Percentiles rank a stretch among this genome's conserved stretches.
phyloP scores from a whole-genome alignment of 2,113 vertebrate genomes.

The Pavo muticus region DNA sequence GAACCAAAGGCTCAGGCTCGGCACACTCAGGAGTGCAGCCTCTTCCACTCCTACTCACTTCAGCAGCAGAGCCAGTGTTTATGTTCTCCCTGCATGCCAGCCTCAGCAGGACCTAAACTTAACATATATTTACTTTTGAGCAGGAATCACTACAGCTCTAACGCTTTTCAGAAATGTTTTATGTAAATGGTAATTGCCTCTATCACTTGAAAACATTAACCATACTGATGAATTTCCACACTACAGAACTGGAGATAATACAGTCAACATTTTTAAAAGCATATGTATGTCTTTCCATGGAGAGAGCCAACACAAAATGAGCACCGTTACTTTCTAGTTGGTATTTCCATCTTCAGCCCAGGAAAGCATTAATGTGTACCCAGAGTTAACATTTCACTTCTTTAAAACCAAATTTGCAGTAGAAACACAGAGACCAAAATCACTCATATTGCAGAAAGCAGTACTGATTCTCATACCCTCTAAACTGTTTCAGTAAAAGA shows the following conservation, averaged over 20 bases:
- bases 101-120: background rate
- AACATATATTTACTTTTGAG: conserved; percentile 1
- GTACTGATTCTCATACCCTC: background rate
- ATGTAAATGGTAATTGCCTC: conserved; percentile 1
- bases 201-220: conserved; percentile 23
- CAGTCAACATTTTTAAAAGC: background rate
- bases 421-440: background rate
- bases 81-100: background rate
- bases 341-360: background rate
- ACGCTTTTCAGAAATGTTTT: background rate
- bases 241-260: conserved; percentile 2
- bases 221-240: background rate
- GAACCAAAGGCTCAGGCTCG: background rate
- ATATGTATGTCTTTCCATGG: background rate
- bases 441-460: background rate
- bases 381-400: background rate
- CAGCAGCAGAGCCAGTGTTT: background rate
- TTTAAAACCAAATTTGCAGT: background rate
- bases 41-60: background rate
- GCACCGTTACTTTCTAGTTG: background rate
- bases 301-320: conserved; percentile 14
- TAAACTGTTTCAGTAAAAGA: background rate
- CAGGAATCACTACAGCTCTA: background rate
- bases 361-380: background rate
- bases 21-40: background rate